Evolutionary conservation across 2,888 invertebrate species (phyloP).

Genomic region (Pyrrhopygopsis socrates): DNA sequence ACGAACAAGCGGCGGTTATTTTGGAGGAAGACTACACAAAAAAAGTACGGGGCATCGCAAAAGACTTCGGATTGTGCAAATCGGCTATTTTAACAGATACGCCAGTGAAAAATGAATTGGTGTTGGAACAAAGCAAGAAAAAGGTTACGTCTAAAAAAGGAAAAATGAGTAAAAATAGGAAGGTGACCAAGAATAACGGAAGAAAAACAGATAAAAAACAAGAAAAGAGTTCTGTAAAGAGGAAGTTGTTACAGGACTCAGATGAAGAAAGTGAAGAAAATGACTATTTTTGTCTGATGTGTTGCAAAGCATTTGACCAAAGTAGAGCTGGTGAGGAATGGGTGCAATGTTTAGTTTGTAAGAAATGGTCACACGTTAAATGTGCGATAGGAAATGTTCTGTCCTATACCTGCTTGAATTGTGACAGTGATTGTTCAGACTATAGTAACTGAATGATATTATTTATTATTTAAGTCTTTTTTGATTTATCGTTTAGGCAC

Average conservation of each 20-base stretch:
- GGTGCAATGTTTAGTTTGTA: background rate
- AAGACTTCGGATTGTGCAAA: conserved; percentile 57
- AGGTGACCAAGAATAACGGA: background rate
- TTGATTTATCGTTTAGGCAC: background rate
- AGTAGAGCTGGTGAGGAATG: background rate
- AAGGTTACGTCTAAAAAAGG: background rate
- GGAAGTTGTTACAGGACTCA: conserved; percentile 1
- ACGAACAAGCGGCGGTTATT: no score
- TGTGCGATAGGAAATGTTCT: background rate
- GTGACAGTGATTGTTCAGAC: background rate
- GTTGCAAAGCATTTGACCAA: background rate
- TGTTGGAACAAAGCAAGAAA: conserved; percentile 80
- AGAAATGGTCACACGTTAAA: background rate
- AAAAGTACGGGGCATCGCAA: no score
- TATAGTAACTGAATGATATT: background rate
- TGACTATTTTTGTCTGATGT: conserved; percentile 8
- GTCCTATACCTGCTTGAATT: background rate
- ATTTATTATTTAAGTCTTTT: background rate
- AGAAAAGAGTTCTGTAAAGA: conserved; percentile 7
- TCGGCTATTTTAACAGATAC: conserved; percentile 39
- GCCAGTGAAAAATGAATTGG: conserved; percentile 4
- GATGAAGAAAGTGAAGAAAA: conserved; percentile 4
- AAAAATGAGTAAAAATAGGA: background rate
- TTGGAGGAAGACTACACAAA: no score
- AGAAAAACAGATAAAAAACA: background rate